Evolutionary conservation across 2,797 vertebrate genomes (phyloP).

Genomic region (Coluber constrictor): DNA sequence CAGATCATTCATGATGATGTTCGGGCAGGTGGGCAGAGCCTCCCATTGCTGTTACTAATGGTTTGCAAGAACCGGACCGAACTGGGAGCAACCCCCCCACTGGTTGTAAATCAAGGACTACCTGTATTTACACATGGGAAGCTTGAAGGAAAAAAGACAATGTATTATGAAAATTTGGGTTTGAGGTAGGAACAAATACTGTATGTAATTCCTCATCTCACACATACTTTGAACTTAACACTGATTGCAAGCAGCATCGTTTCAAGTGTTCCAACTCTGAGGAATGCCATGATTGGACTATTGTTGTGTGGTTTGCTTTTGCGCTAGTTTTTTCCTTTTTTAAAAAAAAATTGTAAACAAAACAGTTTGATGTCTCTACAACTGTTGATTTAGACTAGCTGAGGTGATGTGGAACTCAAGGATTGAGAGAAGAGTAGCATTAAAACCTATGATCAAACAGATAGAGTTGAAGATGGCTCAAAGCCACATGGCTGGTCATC

Average conservation of each 20-base stretch:
- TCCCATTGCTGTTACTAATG: too few relatives aligned
- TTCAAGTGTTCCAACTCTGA: neutral
- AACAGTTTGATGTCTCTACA: neutral
- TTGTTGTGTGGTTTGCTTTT: neutral
- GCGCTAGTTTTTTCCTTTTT: neutral
- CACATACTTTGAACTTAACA: neutral
- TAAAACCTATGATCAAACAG: neutral
- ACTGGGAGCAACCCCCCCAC: too few relatives aligned
- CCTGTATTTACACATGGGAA: neutral
- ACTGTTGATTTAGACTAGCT: neutral
- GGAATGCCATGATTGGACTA: neutral
- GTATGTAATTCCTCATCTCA: neutral
- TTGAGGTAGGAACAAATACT: neutral
- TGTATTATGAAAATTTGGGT: neutral
- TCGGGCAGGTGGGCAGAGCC: too few relatives aligned
- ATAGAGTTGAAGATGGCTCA: neutral
- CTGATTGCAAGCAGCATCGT: neutral
- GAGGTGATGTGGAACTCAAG: neutral
- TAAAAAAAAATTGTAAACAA: neutral
- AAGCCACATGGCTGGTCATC: neutral
- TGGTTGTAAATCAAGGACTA: neutral
- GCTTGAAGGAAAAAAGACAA: neutral
- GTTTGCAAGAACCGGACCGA: too few relatives aligned
- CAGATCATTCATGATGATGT: too few relatives aligned
- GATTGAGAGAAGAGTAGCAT: neutral